Evolutionary conservation across 2,888 invertebrate genomes (phyloP).

Genomic region (Epistrophella euchroma): DNA sequence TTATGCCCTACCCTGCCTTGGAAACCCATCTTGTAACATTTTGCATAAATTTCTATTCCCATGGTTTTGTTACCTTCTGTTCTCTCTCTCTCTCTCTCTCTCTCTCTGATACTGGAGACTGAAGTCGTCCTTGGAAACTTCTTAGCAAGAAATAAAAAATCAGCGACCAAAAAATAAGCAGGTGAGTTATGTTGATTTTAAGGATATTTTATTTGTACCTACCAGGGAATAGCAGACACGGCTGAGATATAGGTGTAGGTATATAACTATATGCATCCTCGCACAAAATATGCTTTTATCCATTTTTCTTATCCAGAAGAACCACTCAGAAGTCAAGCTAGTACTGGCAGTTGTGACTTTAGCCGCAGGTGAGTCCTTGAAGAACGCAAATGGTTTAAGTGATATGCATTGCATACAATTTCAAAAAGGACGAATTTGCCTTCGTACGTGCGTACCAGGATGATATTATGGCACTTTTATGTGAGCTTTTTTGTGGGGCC

Average conservation of each 20-base stretch:
- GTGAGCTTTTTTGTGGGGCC: background rate
- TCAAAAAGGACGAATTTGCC: background rate
- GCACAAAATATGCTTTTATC: conserved; percentile 63
- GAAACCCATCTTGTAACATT: conserved; percentile 52
- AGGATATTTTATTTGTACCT: conserved; percentile 71
- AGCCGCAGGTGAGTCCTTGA: conserved; percentile 64
- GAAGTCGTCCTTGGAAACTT: conserved; percentile 25
- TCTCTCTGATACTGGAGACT: conserved; percentile 23
- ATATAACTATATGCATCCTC: conserved; percentile 31
- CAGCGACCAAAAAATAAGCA: conserved; percentile 25
- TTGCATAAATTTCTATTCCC: conserved; percentile 70
- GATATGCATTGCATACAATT: conserved; percentile 70
- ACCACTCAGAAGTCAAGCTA: conserved; percentile 52
- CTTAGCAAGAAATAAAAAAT: background rate
- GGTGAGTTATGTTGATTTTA: conserved; percentile 72
- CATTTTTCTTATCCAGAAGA: conserved; percentile 48
- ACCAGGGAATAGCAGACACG: conserved; percentile 32
- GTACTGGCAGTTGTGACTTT: conserved; percentile 42
- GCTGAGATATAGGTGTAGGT: background rate
- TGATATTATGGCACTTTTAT: conserved; percentile 52
- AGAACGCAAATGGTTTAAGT: conserved; percentile 68
- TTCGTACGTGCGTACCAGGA: conserved; percentile 53
- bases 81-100: background rate
- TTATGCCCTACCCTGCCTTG: background rate
- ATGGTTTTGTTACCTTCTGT: background rate